Evolutionary conservation across 2,797 vertebrate genomes (phyloP).

Genomic region (Rousettus madagascariensis): DNA sequence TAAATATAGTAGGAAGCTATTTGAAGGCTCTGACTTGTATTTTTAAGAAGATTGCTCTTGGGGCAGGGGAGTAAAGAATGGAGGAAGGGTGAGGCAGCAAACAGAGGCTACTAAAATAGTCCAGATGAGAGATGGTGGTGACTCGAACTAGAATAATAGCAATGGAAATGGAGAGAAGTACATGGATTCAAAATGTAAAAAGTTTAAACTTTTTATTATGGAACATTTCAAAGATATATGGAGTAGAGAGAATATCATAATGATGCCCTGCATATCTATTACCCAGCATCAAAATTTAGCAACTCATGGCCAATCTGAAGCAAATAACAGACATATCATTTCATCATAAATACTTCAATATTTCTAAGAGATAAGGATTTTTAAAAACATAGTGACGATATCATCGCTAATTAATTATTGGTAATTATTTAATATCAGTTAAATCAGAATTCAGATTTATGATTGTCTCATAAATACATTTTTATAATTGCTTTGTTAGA

Average conservation of each 20-base stretch:
- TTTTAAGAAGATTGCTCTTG: constrained; percentile 1
- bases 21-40: not conserved
- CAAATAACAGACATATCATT: not conserved
- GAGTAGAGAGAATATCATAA: not conserved
- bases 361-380: constrained; percentile 35
- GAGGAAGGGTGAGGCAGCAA: not conserved
- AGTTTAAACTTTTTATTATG: not conserved
- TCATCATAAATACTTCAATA: not conserved
- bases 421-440: not conserved
- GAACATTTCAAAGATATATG: constrained; percentile 9
- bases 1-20: not conserved
- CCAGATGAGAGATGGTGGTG: not conserved
- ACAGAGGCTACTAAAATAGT: not conserved
- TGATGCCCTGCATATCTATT: not conserved
- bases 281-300: not conserved
- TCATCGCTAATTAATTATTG: not conserved
- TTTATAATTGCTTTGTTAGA: not conserved
- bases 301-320: not conserved
- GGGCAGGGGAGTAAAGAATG: not conserved
- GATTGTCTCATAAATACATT: not conserved
- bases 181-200: not conserved
- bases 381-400: not conserved
- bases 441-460: constrained; percentile 19
- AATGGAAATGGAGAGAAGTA: not conserved
- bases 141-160: not conserved